A percentile compares a stretch with the other conserved stretches of the same genome.
These are phyloP conservation scores for Megaceryle alcyon DNA, from an alignment of 2,797 vertebrate species.

Conservation along the genomic window DNA sequence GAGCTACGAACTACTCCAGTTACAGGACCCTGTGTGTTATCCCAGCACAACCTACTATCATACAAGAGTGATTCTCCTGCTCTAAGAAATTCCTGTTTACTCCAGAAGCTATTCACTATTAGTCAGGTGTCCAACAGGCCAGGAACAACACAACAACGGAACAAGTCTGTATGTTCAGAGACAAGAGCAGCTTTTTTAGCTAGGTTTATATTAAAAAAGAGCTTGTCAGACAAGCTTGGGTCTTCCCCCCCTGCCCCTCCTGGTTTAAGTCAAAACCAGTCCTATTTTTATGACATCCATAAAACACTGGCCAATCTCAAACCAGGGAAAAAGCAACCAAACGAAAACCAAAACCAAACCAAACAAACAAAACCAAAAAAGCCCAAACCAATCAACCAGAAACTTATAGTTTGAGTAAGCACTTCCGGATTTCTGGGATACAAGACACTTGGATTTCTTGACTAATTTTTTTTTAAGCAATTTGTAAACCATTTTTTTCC, in stretches of 20 bases:
- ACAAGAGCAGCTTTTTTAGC: background rate
- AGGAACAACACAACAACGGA: background rate
- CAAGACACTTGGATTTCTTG: background rate
- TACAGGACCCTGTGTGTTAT: accelerated
- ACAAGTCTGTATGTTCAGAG: background rate
- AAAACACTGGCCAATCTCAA: background rate
- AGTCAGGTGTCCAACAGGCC: background rate
- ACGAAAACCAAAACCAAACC: background rate
- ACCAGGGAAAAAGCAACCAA: background rate
- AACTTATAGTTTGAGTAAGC: background rate
- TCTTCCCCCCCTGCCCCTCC: background rate
- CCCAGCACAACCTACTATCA: background rate
- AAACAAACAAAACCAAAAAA: background rate
- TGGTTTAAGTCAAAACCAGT: background rate
- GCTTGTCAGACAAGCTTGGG: background rate
- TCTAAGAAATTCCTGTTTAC: background rate
- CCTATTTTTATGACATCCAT: background rate
- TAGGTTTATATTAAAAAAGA: background rate
- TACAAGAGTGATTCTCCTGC: background rate
- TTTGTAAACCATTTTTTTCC: background rate
- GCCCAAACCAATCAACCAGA: background rate
- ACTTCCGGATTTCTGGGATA: background rate
- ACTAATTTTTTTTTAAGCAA: background rate
- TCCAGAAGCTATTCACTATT: background rate
- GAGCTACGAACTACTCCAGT: background rate